Evolutionary conservation across 2,888 invertebrate species (phyloP).

Genomic region (Melanotus villosus): DNA sequence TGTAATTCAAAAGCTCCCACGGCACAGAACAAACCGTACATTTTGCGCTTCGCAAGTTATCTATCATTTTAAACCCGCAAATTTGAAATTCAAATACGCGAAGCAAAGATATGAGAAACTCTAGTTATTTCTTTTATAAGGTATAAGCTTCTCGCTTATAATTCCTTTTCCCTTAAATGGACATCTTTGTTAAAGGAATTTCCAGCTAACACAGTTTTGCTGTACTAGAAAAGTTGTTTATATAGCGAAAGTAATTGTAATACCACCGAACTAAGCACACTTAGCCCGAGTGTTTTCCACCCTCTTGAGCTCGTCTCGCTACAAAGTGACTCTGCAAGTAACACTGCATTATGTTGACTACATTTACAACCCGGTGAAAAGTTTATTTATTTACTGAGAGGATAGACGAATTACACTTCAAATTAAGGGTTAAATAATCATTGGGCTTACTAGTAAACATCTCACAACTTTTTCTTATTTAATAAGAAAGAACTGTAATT

Average conservation of each 20-base stretch:
- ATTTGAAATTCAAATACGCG: slow-evolving; percentile 39
- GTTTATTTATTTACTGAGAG: not conserved
- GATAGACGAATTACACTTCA: not conserved
- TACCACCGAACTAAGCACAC: not conserved
- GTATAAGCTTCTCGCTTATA: not conserved
- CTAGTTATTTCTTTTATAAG: slow-evolving; percentile 4
- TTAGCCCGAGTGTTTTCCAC: slow-evolving; percentile 4
- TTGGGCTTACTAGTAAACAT: too few species aligned
- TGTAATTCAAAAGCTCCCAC: slow-evolving; percentile 40
- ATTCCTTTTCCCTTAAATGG: not conserved
- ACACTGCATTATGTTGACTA: not conserved
- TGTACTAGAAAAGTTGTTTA: not conserved
- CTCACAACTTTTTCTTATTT: too few species aligned
- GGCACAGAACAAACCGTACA: slow-evolving; percentile 37
- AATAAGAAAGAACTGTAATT: too few species aligned
- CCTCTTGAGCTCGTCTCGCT: slow-evolving; percentile 4
- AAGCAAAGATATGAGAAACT: slow-evolving; percentile 20
- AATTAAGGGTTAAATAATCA: not conserved
- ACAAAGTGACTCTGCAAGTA: not conserved
- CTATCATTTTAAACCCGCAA: slow-evolving; percentile 38
- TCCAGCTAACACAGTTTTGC: not conserved
- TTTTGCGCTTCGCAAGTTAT: slow-evolving; percentile 40
- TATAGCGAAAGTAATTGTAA: slow-evolving; percentile 8
- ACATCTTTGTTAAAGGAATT: not conserved
- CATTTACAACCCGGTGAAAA: not conserved